Evolutionary conservation across 2,888 invertebrate species (phyloP), one percentile per base, ranked within the genome.

Genomic region (Morinoia aosen): DNA sequence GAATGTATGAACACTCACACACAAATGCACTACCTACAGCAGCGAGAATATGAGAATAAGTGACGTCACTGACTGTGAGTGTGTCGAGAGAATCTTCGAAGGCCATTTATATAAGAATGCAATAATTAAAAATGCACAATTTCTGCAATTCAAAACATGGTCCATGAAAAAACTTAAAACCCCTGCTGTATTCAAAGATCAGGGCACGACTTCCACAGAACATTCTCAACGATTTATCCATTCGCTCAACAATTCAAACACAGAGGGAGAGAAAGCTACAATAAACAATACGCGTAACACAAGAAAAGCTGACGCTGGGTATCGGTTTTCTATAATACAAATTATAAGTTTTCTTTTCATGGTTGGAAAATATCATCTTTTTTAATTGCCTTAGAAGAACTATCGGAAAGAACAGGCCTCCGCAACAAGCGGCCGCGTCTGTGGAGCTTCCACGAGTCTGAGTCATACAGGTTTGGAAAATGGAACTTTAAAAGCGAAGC

Each of bases 331-430:
- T 57, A 93, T 93, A 93, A 93, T 93, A 93, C 93, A 93, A 93
- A 93, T 93, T 93, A 93, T 57, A 93, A 93, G 93, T 93, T 93
- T 93, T 93, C 93, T 93, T 93, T 93, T 93, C 93, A 93, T 93
- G 93, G 57, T 57, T 93, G 93, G 57, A 93, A 48, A 48, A 93
- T 39, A 48, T 19, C 91, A 39, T 93, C 93, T 33, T 93, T 93
- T 76, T 57, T 93, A 93, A 93, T 93, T 93, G 93, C 93, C 48
- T 93, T 93, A 57, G 48, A 57, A 57, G n/a, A 93, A 93, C 57
- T 93, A 93, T 93, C 57, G 93, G 93, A 93, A 93, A 93, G 93
- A 93, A 57, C 10, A 57, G 57, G 93, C 57, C 25, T 90, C 12
- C 8, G 39, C 8, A 33, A 33, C 76, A 76, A 25, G 76, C 76